Evolutionary conservation across 1,140 invertebrate genomes (phyloP).

Genomic region (Whitmania pigra): DNA sequence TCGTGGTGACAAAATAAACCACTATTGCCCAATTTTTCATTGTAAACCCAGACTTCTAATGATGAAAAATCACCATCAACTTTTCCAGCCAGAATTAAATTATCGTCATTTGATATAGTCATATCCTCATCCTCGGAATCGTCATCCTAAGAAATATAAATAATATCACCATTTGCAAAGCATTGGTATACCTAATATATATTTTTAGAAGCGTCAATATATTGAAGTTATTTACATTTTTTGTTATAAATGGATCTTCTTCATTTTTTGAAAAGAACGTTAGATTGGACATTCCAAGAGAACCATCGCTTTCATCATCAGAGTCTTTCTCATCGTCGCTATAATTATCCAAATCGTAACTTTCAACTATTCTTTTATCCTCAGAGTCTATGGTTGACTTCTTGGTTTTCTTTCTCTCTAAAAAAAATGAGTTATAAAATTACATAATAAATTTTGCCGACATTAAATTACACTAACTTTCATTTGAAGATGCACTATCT

Average conservation of each 20-base stretch:
- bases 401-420: background rate
- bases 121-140: slow-evolving; percentile 59
- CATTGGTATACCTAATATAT: background rate
- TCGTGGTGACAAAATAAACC: slow-evolving; percentile 88
- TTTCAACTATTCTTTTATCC: background rate
- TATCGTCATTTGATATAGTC: slow-evolving; percentile 69
- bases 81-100: slow-evolving; percentile 75
- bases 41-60: slow-evolving; percentile 83
- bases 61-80: slow-evolving; percentile 68
- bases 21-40: slow-evolving; percentile 57
- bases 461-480: too few species aligned
- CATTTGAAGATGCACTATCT: too few species aligned
- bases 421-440: too few species aligned
- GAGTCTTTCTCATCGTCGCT: background rate
- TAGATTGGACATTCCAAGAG: slow-evolving; percentile 5
- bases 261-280: background rate
- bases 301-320: background rate
- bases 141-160: slow-evolving; percentile 39
- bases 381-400: background rate
- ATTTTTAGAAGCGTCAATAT: background rate
- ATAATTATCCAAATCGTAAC: background rate
- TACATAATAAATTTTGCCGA: too few species aligned
- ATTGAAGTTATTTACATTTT: background rate
- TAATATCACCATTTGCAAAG: background rate
- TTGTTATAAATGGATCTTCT: slow-evolving; percentile 3